Evolutionary conservation across 2,113 vertebrate genomes (phyloP), one percentile per base, ranked within the genome.

Genomic region (Struthidea cinerea): DNA sequence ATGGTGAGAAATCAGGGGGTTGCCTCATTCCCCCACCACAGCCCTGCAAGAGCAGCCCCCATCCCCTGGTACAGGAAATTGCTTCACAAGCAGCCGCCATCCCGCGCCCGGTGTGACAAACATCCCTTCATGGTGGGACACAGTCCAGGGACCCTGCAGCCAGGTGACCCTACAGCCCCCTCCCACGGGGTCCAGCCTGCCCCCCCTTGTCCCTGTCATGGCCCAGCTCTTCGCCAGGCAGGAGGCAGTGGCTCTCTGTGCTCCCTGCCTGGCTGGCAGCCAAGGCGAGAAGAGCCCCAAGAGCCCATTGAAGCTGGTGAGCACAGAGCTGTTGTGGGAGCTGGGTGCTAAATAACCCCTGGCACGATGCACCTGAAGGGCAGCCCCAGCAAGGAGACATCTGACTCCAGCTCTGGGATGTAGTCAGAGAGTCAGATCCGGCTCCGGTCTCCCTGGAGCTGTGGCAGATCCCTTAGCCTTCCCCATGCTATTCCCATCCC

Each of bases 231-330:
- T 37, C 3, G 4, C 53, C 39, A 39, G 50, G 60, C 41, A 32
- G 39, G 55, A 78, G 41, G 17, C 64, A 65, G 55, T 4, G 1
- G 39, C 21, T 79, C 28, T 32, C 57, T 2, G 6, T 30, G 44
- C 41, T 74, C 16, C 7, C 33, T n/a, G 19, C 32, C 50, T 44
- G 53, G 26, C 52, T 9, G 10, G 33, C 10, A 56, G 56, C 37
- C 0, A 0, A 49, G 42, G 16, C 0, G 1, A 65, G 24, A 7
- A 55, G 6, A 1, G 74, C 24, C 28, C 32, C 28, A 19, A 53
- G 32, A 39, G 6, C 19, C 27, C 5, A 1, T 7, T 2, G 7
- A n/a, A 61, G 27, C 28, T 5, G 3, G 22, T 3, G 4, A 52
- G 57, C 35, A 46, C 0, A 4, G 55, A 53, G 52, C 23, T 5